phyloP scores from a whole-genome alignment of 2,888 invertebrate species.

The Margaritifera margaritifera region DNA sequence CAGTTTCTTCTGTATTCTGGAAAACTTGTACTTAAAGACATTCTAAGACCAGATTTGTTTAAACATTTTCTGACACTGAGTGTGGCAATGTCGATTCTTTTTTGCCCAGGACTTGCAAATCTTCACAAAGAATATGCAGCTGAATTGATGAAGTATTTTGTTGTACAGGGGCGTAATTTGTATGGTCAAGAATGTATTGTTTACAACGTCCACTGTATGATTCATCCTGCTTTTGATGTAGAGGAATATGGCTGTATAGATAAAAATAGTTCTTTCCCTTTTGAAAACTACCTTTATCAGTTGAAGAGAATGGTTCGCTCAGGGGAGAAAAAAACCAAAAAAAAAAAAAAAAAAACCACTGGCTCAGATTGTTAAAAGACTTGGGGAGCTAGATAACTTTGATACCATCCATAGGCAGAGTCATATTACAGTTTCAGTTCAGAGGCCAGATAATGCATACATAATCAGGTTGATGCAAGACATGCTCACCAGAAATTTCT shows the following conservation, averaged over 20 bases:
- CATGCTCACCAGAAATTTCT: not conserved
- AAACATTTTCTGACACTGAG: too few species aligned
- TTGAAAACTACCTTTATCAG: constrained; percentile 21
- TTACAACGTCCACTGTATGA: too few species aligned
- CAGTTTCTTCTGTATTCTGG: too few species aligned
- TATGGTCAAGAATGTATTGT: too few species aligned
- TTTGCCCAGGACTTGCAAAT: too few species aligned
- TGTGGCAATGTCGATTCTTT: too few species aligned
- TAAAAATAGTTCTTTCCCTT: constrained; percentile 16
- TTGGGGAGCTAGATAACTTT: constrained; percentile 1
- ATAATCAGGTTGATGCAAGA: constrained; percentile 2
- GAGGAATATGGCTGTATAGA: constrained; percentile 15
- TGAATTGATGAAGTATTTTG: constrained; percentile 47
- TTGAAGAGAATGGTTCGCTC: constrained; percentile 11
- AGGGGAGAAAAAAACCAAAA: too few species aligned
- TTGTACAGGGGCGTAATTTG: constrained; percentile 38
- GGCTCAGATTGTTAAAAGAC: constrained; percentile 10
- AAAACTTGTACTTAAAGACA: too few species aligned
- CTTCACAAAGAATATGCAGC: too few species aligned
- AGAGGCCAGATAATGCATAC: constrained; percentile 10
- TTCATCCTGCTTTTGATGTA: constrained; percentile 14
- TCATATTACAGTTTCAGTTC: not conserved
- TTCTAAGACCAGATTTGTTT: too few species aligned
- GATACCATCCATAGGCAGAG: not conserved
- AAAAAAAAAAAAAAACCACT: too few species aligned